Evolutionary conservation across 2,113 vertebrate genomes (phyloP), one percentile per base, ranked within the genome.

Genomic region (Oncorhynchus mykiss): DNA sequence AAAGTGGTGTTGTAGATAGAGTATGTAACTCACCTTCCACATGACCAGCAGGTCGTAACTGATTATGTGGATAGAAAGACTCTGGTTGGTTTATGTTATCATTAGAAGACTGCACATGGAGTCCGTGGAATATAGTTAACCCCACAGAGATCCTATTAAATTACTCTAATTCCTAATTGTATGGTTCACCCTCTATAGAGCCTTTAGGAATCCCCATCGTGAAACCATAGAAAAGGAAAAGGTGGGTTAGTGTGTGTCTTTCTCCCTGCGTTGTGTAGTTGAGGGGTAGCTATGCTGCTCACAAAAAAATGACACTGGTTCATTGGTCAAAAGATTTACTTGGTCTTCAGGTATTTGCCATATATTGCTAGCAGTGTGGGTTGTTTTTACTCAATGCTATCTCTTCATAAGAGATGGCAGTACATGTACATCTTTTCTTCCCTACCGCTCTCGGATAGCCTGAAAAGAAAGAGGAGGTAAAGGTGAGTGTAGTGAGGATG

Each of bases 381-480:
- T 54, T 4, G 51, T 54, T 45, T 54, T 54, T 54, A 54, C 51
- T 14, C 51, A 5, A 54, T 54, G 16, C 51, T 2, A 62, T 62
- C 59, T 22, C 59, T 11, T 62, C 13, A 22, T 62, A 22, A 22
- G 59, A 60, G 59, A 22, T 6, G 2, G n/a, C 8, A 22, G 8
- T 60, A 51, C 6, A 27, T 31, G 66, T 18, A 0, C 67, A 9
- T 62, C 5, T 25, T 16, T 8, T 25, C 29, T 60, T 48, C 22
- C 67, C 59, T 22, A 31, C 69, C 70, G 20, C 34, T 25, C 57
- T 64, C 20, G 22, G 6, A 57, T 72, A 81, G 75, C 66, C 71
- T 74, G 67, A 81, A 54, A 77, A 81, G 76, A 77, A 12, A 54
- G 87, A 89, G 78, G 76, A 73, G 67, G 88, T 88, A 82, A 87